Percentiles rank a stretch among this genome's conserved stretches.
These are phyloP conservation scores for Drosophila nr. fundita DNA, from an alignment of 2,888 invertebrate genomes.

Conservation along the genomic window DNA sequence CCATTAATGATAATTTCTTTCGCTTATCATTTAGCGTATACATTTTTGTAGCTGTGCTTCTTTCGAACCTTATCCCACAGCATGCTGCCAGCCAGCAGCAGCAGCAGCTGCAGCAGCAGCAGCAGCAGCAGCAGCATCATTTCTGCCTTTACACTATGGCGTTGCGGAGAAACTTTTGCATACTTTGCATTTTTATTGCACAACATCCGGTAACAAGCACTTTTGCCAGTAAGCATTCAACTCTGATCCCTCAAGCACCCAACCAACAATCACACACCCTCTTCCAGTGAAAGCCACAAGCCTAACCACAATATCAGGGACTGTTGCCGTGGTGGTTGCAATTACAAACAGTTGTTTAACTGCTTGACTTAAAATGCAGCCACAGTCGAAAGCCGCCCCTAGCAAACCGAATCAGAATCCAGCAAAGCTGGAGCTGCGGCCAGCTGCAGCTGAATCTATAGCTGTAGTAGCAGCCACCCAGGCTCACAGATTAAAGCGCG, in stretches of 20 bases:
- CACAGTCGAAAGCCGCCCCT: conserved; percentile 28
- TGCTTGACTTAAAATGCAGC: conserved; percentile 74
- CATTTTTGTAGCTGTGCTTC: background rate
- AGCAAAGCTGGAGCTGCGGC: conserved; percentile 30
- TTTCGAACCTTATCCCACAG: conserved; percentile 7
- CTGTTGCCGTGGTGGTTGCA: conserved; percentile 50
- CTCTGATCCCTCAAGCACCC: conserved; percentile 51
- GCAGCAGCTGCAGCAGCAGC: no score
- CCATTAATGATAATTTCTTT: conserved; percentile 1
- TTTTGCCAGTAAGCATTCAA: conserved; percentile 63
- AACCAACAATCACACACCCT: conserved; percentile 26
- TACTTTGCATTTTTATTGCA: conserved; percentile 78
- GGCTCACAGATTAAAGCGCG: conserved; percentile 76
- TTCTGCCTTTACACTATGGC: conserved; percentile 18
- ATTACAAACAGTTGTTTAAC: conserved; percentile 79
- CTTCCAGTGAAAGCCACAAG: conserved; percentile 29
- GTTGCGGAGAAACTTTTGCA: conserved; percentile 63
- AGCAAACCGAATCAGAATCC: conserved; percentile 21
- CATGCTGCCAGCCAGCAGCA: conserved; percentile 1
- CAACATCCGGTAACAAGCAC: conserved; percentile 77
- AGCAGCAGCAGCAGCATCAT: conserved; percentile 6
- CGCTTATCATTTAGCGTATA: conserved; percentile 18
- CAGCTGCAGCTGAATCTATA: conserved; percentile 15
- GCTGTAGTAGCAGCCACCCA: conserved; percentile 22
- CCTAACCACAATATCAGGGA: conserved; percentile 55